Conservation (phyloP, 1,140 invertebrate species). For the Olivierus martensii region DNA sequence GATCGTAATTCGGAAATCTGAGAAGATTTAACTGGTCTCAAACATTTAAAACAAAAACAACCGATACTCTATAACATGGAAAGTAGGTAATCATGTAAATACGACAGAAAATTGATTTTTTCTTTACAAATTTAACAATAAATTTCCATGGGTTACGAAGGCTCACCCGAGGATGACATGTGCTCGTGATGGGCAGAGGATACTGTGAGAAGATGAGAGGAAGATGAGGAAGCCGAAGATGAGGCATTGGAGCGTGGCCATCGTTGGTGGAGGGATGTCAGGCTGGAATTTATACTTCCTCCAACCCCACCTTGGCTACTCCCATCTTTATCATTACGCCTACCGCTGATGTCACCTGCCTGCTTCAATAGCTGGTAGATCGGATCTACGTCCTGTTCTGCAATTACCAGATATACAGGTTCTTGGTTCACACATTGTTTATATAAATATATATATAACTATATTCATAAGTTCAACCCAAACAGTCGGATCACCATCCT, state of each 20-base stretch:
- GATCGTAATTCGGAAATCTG: no score
- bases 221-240: slow-evolving; percentile 19
- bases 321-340: slow-evolving; percentile 10
- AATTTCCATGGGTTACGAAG: neutral
- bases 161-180: slow-evolving; percentile 32
- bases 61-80: no score
- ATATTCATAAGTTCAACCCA: neutral
- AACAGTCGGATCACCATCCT: neutral
- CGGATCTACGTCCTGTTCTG: slow-evolving; percentile 46
- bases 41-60: no score
- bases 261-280: slow-evolving; percentile 17
- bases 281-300: slow-evolving; percentile 9
- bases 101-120: no score
- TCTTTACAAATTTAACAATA: no score
- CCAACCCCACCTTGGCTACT: neutral
- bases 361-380: slow-evolving; percentile 87
- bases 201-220: slow-evolving; percentile 20
- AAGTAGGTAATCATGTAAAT: no score
- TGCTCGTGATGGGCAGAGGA: slow-evolving; percentile 16
- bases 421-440: neutral
- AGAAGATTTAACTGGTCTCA: no score
- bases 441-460: neutral
- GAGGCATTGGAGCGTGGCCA: slow-evolving; percentile 17
- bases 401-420: neutral
- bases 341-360: slow-evolving; percentile 57